A percentile compares a stretch with the other conserved stretches of the same genome.
Evolutionary conservation across 2,888 invertebrate genomes (phyloP).

Genomic region (Dasysyrphus albostriatus): DNA sequence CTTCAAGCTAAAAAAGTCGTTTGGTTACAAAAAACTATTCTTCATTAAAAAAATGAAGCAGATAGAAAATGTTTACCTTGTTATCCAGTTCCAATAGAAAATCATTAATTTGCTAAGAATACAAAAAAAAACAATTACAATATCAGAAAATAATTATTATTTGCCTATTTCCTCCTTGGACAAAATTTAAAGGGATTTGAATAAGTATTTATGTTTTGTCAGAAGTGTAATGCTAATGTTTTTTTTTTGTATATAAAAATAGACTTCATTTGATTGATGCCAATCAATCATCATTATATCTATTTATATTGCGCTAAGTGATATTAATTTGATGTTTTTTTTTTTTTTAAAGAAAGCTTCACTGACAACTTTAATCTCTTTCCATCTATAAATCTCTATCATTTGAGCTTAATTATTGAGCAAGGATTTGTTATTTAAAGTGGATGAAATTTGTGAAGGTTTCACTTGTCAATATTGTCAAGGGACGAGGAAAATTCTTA

Average conservation of each 20-base stretch:
- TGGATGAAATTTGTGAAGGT: background rate
- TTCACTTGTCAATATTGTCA: background rate
- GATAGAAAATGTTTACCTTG: background rate
- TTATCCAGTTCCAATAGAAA: background rate
- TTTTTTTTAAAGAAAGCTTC: background rate
- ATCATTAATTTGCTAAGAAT: background rate
- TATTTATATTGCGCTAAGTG: conserved; percentile 10
- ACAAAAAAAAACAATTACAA: too few species aligned
- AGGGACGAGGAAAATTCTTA: background rate
- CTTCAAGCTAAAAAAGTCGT: background rate
- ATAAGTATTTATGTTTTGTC: too few species aligned
- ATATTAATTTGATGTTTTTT: conserved; percentile 26
- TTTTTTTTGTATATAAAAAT: too few species aligned
- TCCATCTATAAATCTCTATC: background rate
- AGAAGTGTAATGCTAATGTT: too few species aligned
- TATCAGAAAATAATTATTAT: background rate
- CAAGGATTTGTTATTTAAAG: background rate
- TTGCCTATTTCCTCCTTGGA: background rate
- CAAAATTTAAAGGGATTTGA: background rate
- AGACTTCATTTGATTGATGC: background rate
- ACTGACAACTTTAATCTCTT: conserved; percentile 20
- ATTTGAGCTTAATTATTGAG: background rate
- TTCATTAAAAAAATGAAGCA: background rate
- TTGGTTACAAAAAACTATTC: background rate
- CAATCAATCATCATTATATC: conserved; percentile 20